phyloP scores from a whole-genome alignment of 2,888 invertebrate species.

The Lasioglossum marginatum region DNA sequence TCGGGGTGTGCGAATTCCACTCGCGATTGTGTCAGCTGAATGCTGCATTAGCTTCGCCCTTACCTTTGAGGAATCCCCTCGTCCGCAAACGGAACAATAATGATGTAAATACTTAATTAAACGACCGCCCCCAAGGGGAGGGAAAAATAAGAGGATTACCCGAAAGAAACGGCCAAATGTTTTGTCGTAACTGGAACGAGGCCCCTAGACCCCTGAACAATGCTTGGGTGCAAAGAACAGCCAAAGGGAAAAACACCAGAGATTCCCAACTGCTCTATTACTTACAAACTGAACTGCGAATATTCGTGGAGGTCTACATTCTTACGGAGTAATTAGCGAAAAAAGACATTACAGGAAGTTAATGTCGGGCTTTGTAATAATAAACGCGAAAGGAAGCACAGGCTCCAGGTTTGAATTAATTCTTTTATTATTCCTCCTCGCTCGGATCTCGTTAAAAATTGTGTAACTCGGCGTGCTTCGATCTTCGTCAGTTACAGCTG shows the following conservation, averaged over 20 bases:
- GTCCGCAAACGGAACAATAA: conserved; percentile 9
- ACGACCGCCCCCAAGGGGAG: not conserved
- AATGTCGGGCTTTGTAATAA: not conserved
- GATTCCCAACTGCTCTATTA: not conserved
- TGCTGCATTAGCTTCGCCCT: not conserved
- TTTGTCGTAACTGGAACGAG: conserved; percentile 24
- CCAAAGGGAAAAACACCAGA: not conserved
- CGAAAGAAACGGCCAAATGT: conserved; percentile 18
- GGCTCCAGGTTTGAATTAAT: not conserved
- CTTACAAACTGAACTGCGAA: not conserved
- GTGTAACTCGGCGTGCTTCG: not conserved
- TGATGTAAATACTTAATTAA: conserved; percentile 37
- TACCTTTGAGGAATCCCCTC: not conserved
- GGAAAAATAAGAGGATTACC: conserved; percentile 15
- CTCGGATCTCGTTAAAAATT: conserved; percentile 1
- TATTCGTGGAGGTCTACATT: not conserved
- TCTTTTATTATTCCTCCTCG: not conserved
- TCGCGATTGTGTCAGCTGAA: not conserved
- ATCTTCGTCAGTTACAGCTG: not conserved
- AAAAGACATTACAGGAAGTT: not conserved
- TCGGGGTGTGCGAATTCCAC: not conserved
- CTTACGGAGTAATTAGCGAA: not conserved
- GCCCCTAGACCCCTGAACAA: conserved; percentile 13
- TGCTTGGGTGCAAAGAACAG: conserved; percentile 12
- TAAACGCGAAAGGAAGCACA: not conserved